phyloP scores from a whole-genome alignment of 2,797 vertebrate species.

The Nyctalus aviator region DNA sequence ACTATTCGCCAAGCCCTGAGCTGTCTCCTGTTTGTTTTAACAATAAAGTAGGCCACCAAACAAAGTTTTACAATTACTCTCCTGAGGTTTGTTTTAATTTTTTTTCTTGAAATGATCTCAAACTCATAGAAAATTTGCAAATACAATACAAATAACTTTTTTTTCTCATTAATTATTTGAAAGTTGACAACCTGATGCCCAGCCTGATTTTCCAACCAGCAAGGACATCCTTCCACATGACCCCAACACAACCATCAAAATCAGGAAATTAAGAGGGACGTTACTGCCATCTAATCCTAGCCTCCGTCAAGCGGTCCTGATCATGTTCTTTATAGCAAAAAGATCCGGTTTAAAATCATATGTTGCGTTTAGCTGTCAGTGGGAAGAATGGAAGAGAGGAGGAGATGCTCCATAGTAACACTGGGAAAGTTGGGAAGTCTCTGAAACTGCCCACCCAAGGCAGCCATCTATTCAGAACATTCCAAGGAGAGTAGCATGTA shows the following conservation, averaged over 20 bases:
- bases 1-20: not conserved
- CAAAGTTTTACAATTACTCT: not conserved
- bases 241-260: not conserved
- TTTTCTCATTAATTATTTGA: slow-evolving; percentile 15
- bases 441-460: not conserved
- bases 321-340: not conserved
- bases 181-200: not conserved
- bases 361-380: not conserved
- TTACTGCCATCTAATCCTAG: not conserved
- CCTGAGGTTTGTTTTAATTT: slow-evolving; percentile 5
- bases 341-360: not conserved
- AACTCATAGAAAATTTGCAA: not conserved
- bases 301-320: not conserved
- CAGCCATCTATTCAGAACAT: not conserved
- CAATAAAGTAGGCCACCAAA: slow-evolving; percentile 36
- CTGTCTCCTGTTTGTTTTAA: not conserved
- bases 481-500: not conserved
- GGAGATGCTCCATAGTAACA: not conserved
- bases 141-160: not conserved
- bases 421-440: not conserved
- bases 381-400: not conserved
- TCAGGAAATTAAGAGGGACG: not conserved
- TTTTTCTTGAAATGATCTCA: not conserved
- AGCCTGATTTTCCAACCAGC: not conserved
- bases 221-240: not conserved